A percentile compares a stretch with the other conserved stretches of the same genome.
Conservation (phyloP, 2,113 vertebrate species). For the Tricholaema leucomelas region DNA sequence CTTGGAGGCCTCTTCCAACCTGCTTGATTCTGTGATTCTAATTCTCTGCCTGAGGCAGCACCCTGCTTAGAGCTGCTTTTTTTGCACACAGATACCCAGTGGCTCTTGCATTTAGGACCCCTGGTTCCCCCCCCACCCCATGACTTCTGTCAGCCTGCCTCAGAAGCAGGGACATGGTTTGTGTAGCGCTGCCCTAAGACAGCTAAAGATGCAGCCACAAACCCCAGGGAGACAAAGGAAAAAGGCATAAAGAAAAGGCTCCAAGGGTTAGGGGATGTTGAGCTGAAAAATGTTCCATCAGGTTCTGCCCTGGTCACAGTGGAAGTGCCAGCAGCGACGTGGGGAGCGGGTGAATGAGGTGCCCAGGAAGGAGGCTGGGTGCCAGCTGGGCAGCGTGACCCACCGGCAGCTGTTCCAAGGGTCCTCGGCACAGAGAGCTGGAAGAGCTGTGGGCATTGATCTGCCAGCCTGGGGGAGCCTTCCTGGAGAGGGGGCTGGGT, state of each 20-base stretch:
- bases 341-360: slow-evolving; percentile 11
- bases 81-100: not conserved
- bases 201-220: not conserved
- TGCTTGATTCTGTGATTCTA: no score
- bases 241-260: slow-evolving; percentile 4
- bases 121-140: not conserved
- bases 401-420: not conserved
- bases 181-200: accelerated
- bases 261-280: slow-evolving; percentile 45
- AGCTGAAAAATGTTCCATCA: not conserved
- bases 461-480: not conserved
- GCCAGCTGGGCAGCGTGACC: slow-evolving; percentile 24
- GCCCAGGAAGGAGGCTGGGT: slow-evolving; percentile 49
- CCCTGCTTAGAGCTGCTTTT: not conserved
- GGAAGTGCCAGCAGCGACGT: not conserved
- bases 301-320: not conserved
- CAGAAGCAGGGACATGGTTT: not conserved
- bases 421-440: not conserved
- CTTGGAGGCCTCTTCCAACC: no score
- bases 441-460: not conserved
- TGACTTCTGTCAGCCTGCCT: not conserved
- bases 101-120: not conserved
- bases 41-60: not conserved
- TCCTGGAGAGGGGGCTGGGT: not conserved
- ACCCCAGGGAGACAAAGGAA: not conserved